phyloP scores from a whole-genome alignment of 1,140 invertebrate species.

The Calliopsis andreniformis region DNA sequence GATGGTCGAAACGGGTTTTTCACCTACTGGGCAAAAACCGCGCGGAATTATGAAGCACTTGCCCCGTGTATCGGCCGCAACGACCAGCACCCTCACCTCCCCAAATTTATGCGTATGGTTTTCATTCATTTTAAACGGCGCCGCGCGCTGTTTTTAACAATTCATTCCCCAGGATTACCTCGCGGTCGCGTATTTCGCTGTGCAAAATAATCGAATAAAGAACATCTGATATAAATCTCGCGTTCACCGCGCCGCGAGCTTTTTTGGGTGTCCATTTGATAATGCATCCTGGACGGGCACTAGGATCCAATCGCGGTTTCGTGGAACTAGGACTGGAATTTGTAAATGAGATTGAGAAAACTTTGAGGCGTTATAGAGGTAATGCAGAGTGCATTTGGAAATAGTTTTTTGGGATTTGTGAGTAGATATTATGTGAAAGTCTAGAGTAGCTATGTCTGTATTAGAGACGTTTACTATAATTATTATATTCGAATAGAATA shows the following conservation, averaged over 20 bases:
- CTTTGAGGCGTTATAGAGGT: no score
- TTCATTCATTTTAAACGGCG: conserved; percentile 47
- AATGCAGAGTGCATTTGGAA: no score
- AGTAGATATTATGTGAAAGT: no score
- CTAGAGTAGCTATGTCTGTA: no score
- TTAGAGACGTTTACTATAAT: no score
- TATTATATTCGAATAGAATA: no score
- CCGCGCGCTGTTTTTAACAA: conserved; percentile 19
- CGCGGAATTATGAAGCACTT: conserved; percentile 37
- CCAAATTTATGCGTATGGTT: conserved; percentile 55
- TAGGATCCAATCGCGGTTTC: no score
- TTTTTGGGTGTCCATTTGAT: not conserved
- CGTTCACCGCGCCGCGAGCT: no score
- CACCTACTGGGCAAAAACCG: conserved; percentile 41
- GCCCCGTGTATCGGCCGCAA: conserved; percentile 34
- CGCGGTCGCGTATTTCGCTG: not conserved
- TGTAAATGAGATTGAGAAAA: no score
- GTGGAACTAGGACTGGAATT: no score
- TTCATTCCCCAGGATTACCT: conserved; percentile 4
- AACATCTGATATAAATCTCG: not conserved
- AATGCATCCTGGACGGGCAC: no score
- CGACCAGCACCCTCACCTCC: not conserved
- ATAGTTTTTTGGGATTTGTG: no score
- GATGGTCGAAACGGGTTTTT: conserved; percentile 28
- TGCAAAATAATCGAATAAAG: not conserved